Evolutionary conservation across 1,140 invertebrate species (phyloP).

Genomic region (Hycleus phaleratus): DNA sequence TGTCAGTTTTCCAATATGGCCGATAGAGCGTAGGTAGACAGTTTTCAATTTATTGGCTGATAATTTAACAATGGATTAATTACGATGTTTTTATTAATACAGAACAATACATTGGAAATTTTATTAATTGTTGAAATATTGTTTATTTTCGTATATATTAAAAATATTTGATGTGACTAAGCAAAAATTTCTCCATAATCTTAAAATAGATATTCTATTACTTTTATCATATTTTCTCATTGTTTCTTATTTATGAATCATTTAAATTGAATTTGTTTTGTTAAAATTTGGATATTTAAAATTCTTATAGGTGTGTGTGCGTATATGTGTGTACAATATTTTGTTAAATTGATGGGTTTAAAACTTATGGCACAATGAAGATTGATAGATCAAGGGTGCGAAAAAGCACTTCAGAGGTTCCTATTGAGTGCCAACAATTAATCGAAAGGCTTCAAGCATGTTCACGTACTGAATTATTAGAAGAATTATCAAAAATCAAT

Average conservation of each 20-base stretch:
- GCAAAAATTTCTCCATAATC: conserved; percentile 2
- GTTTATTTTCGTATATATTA: background rate
- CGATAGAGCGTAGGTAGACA: conserved; percentile 27
- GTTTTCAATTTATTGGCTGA: conserved; percentile 20
- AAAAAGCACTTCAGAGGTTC: conserved; percentile 83
- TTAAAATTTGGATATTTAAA: background rate
- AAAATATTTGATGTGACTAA: conserved; percentile 13
- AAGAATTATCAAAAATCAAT: conserved; percentile 67
- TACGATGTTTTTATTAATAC: background rate
- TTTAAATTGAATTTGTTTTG: background rate
- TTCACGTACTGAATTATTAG: conserved; percentile 60
- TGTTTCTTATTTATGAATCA: background rate
- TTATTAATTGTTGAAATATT: background rate
- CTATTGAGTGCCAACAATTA: conserved; percentile 71
- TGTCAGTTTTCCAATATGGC: conserved; percentile 31
- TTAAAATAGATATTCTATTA: conserved; percentile 1
- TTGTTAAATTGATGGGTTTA: conserved; percentile 4
- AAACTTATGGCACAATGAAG: conserved; percentile 57
- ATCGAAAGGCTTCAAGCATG: conserved; percentile 72
- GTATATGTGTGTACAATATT: background rate
- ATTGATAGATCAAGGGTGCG: conserved; percentile 79
- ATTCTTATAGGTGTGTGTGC: background rate
- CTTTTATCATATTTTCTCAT: background rate
- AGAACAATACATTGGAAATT: background rate
- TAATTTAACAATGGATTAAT: background rate